Base-by-base conservation (phyloP, 2,113 vertebrate genomes). In the Cochlearius cochlearius region DNA sequence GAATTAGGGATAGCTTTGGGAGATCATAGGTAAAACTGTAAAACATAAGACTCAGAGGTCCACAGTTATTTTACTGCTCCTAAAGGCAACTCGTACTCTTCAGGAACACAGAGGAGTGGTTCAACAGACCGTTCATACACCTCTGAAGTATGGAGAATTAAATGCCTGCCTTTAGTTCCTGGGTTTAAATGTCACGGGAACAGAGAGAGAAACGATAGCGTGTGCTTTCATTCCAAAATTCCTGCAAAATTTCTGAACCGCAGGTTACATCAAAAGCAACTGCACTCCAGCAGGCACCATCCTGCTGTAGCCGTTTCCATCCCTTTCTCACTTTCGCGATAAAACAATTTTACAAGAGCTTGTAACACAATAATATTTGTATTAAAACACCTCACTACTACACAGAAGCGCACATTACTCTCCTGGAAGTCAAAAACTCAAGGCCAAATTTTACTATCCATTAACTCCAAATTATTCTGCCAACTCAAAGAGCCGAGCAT, bases 101-200 rank as follows among this genome's bases (percentile, higher is more conserved):
- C 73, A 86, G 41, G 91, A 47, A 36, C 22, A 16, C 7, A 36
- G 22, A 59, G 22, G 36, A 91, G 41, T 22, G 47, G 38, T 71
- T 94, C 75, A 18, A 71, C 63, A 91, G 63, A 71, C 47, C 63
- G 86, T 7, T 94, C 82, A 19, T 4, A 52, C 53, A 43, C 6
- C 92, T 96, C 72, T 94, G 76, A 94, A 94, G 86, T 17, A 77
- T 0, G 38, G 47, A 94, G 75, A 32, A 92, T 68, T 86, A 91
- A 91, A 96, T 55, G 39, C 26, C 62, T 88, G 75, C 53, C 91
- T 96, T 94, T 96, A 89, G 91, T 81, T 92, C 84, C 73, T 39
- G 39, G 43, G 68, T 52, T 88, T 96, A 71, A 92, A 81, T 56
- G 53, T 36, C 79, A 56, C 1, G 34, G 79, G 52, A 94, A 91